Evolutionary conservation across 2,113 vertebrate species (phyloP), one percentile per base, ranked within the genome.

Genomic region (Chaenocephalus aceratus): DNA sequence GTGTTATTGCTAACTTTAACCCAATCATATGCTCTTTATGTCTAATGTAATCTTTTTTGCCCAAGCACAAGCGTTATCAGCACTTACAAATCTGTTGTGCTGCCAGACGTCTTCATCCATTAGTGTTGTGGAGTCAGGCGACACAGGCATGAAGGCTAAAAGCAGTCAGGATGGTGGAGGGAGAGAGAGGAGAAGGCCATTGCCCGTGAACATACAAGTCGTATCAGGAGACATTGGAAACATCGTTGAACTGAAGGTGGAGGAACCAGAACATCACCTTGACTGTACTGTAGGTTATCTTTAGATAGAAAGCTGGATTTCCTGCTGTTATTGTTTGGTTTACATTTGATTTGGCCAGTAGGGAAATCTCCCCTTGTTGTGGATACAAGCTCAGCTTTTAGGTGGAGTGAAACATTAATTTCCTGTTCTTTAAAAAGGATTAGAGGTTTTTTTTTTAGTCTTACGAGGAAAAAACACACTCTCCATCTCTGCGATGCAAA

Each of bases 91-190:
- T 92, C 85, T 72, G 79, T 85, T 48, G 69, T 14, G 30, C 82
- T 82, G 85, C 91, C 91, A 94, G 93, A 91, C 53, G 72, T 86
- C 84, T 85, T 54, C 63, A 65, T 91, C 86, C 92, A 94, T 94
- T 93, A 93, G 86, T 26, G 72, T 4, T 70, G 75, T 60, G 66
- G 77, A 88, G 81, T 87, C 63, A 75, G 81, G 77, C 79, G 61
- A 86, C 80, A 70, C 61, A 61, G 72, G 83, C 88, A 89, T 75
- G 59, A 83, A 88, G 89, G 92, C 80, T 63, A 69, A 84, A 80
- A 60, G 62, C 65, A 81, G 73, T 34, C 44, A 75, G 82, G 82
- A 70, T 77, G 83, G 70, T 68, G 79, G 64, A 77, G 56, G 45
- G 77, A 73, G 70, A 30, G 60, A 13, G 57, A 60, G 57, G 52